These are phyloP conservation scores for Stenolophus ochropezus DNA, from an alignment of 2,888 invertebrate species.

Conservation along the genomic window DNA sequence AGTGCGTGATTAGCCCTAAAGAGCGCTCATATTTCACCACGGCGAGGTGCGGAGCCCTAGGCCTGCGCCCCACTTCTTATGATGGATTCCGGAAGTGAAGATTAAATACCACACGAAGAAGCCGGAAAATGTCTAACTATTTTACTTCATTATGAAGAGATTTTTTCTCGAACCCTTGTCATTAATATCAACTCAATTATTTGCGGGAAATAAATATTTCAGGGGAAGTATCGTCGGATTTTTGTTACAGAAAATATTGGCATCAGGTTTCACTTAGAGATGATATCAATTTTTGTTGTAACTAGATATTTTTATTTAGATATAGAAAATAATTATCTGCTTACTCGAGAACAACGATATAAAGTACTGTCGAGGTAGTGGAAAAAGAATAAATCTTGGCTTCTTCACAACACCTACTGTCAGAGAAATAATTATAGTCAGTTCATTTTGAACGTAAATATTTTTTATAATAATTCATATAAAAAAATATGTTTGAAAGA, in stretches of 20 bases:
- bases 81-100: constrained; percentile 58
- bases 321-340: no score
- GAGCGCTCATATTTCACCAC: constrained; percentile 49
- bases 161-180: constrained; percentile 43
- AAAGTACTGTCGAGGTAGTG: no score
- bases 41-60: constrained; percentile 25
- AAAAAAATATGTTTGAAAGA: no score
- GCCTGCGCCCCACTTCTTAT: constrained; percentile 50
- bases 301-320: no score
- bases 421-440: no score
- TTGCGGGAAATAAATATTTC: constrained; percentile 14
- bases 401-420: no score
- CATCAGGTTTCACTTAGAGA: constrained; percentile 9
- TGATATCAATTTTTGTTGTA: constrained; percentile 4
- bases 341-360: no score
- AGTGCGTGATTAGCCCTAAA: constrained; percentile 54
- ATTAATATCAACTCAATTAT: constrained; percentile 51
- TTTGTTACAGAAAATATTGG: background rate
- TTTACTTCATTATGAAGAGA: constrained; percentile 58
- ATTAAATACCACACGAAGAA: constrained; percentile 54
- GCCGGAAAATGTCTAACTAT: constrained; percentile 53
- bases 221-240: background rate
- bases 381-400: no score
- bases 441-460: no score
- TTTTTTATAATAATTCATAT: no score